Evolutionary conservation across 2,888 invertebrate genomes (phyloP), one percentile per base, ranked within the genome.

Genomic region (Schizotus pectinicornis): DNA sequence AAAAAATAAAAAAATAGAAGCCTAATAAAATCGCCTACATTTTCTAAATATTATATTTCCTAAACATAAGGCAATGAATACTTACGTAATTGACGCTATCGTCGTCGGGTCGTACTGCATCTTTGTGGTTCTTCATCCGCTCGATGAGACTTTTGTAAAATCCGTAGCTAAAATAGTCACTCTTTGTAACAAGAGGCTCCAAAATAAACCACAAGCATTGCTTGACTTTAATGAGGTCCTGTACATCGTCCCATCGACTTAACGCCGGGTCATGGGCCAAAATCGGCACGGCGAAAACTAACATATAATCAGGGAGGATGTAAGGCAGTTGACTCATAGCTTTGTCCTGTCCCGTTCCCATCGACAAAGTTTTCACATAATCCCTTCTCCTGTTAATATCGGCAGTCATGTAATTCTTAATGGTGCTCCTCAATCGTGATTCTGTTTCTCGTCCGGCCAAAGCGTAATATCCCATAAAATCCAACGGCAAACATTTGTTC

Each of bases 281-380:
- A 48, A 98, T 88, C 45, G 98, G 95, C 68, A 98, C 91, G n/a
- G 95, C 93, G 81, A 97, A 98, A 65, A 96, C 94, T 74, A 98
- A 82, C 90, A 96, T 95, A 79, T 97, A 98, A 82, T 98, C 98
- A 50, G 98, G 98, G 80, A 97, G 83, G 77, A 95, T 93, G 79
- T 92, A 91, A 36, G 92, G 89, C 75, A 94, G 81, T 81, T 94
- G 92, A 65, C 88, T 83, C 74, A 88, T 82, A 0, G 89, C 89
- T 56, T 87, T 86, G 71, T 90, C 90, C 81, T 82, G 74, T 47
- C 77, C 76, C 46, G 88, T 85, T 61, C 88, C 88, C 74, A 90
- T 85, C 11, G 90, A 88, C 67, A 94, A 84, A 60, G 90, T 90
- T 76, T 94, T 91, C 30, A 97, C 89, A 79, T 95, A 97, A 79